Base-by-base conservation (phyloP, 2,888 invertebrate genomes). In the Smittia sp. region DNA sequence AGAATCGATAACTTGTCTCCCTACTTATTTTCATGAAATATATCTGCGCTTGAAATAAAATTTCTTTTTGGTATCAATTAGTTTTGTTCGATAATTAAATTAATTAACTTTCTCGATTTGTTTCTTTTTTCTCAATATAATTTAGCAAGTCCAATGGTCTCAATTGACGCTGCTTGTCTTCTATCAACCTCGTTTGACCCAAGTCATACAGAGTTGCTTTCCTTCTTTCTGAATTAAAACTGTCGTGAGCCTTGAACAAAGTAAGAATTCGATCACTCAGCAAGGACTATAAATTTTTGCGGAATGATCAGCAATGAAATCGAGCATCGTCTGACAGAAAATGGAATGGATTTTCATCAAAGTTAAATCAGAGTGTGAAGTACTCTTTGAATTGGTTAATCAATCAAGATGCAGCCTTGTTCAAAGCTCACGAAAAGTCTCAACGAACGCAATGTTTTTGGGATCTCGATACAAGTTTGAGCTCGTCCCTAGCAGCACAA, bases 1-100 rank as follows among this genome's bases (percentile, higher is more conserved):
- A 58, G 58, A 18, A 58, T 58, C n/a, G 58, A 58, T 58, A 58
- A 58, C 58, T 18, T 18, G 1, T 22, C n/a, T 18, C 58, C 2
- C n/a, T 22, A 58, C 18, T 20, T 58, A 58, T 58, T 58, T n/a
- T 58, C 22, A 18, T 18, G n/a, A 58, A 58, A 46, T 46, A 13
- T 46, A n/a, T n/a, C n/a, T 46, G 3, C n/a, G 4, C 3, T 58
- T 58, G 58, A 58, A 58, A 58, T 58, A 13, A 22, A 22, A 58
- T 58, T 58, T 58, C 58, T 58, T 58, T 58, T 58, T 58, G 58
- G 58, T 58, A 58, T 58, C 22, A 22, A 58, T 46, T 46, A n/a
- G 46, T n/a, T 32, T 46, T 46, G 46, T 46, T 46, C 46, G 46
- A n/a, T 32, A 32, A 32, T 32, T 32, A 32, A 32, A 32, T 32